phyloP scores from a whole-genome alignment of 2,113 vertebrate genomes.

The Hymenochirus boettgeri region DNA sequence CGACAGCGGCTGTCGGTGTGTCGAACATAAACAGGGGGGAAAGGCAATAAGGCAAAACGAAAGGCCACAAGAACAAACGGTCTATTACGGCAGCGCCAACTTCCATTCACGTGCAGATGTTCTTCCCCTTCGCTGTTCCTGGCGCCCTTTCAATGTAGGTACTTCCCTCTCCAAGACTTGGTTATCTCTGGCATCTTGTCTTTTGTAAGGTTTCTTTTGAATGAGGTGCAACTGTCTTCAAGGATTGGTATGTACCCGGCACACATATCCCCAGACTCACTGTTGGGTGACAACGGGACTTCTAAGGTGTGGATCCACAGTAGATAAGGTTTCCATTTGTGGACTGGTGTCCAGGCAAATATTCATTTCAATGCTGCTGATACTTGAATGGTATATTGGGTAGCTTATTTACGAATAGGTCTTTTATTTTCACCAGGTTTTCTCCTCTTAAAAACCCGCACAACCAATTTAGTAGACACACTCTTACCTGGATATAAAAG shows the following conservation, averaged over 20 bases:
- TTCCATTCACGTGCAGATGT: conserved; percentile 84
- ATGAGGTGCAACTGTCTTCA: conserved; percentile 55
- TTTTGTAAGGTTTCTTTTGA: conserved; percentile 55
- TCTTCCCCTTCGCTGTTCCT: conserved; percentile 75
- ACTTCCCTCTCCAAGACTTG: conserved; percentile 76
- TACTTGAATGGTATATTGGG: conserved; percentile 58
- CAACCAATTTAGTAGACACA: conserved; percentile 81
- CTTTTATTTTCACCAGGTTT: conserved; percentile 74
- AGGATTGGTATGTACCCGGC: conserved; percentile 49
- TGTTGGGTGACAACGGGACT: conserved; percentile 60
- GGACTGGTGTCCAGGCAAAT: conserved; percentile 61
- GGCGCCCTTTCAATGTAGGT: conserved; percentile 76
- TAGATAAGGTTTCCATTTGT: conserved; percentile 71
- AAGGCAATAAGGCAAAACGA: conserved; percentile 82
- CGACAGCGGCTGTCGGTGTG: too few species aligned
- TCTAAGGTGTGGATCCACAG: conserved; percentile 63
- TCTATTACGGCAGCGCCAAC: conserved; percentile 87
- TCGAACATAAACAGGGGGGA: too few species aligned
- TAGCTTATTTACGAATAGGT: conserved; percentile 63
- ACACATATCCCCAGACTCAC: conserved; percentile 59
- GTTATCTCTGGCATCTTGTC: conserved; percentile 67
- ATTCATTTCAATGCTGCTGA: conserved; percentile 70
- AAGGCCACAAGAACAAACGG: conserved; percentile 82
- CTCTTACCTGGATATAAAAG: conserved; percentile 57
- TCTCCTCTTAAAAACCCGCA: conserved; percentile 86